Conservation (phyloP, 2,113 vertebrate genomes). For the Neodontobutis hainanensis region DNA sequence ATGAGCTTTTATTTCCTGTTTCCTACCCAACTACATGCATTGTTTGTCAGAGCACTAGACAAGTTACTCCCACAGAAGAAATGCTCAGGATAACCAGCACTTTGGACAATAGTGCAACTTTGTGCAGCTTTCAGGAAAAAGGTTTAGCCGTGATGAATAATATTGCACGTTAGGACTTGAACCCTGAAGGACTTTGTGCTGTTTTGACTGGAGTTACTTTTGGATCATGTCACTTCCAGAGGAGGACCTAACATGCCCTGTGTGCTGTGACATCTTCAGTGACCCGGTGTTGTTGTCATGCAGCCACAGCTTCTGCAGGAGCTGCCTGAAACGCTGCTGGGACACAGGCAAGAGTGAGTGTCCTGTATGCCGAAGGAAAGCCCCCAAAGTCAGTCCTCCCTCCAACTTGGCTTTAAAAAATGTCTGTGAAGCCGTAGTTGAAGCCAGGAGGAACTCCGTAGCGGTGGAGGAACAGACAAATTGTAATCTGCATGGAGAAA, state of each 20-base stretch:
- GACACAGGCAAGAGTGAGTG: constrained; percentile 56
- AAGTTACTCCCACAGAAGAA: constrained; percentile 56
- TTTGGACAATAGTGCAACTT: constrained; percentile 46
- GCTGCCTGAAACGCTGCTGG: constrained; percentile 68
- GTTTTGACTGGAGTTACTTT: constrained; percentile 22
- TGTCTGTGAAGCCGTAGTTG: constrained; percentile 71
- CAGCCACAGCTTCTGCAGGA: constrained; percentile 76
- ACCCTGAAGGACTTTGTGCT: background rate
- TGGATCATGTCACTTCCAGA: constrained; percentile 67
- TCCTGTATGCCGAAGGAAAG: constrained; percentile 71
- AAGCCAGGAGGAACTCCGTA: constrained; percentile 41
- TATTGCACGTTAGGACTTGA: constrained; percentile 10
- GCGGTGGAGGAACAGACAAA: constrained; percentile 36
- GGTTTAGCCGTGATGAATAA: background rate
- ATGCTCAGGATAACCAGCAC: constrained; percentile 48
- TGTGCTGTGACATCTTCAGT: constrained; percentile 71
- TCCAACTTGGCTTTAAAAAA: constrained; percentile 77
- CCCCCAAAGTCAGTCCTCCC: constrained; percentile 56
- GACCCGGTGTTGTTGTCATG: constrained; percentile 73
- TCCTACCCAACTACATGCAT: constrained; percentile 39
- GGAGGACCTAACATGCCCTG: constrained; percentile 75
- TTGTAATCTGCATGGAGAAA: constrained; percentile 71
- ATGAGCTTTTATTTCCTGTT: constrained; percentile 71
- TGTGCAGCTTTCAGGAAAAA: constrained; percentile 3
- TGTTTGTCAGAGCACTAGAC: constrained; percentile 29